Conservation (phyloP, 2,888 invertebrate species). For the Danaus chrysippus region DNA sequence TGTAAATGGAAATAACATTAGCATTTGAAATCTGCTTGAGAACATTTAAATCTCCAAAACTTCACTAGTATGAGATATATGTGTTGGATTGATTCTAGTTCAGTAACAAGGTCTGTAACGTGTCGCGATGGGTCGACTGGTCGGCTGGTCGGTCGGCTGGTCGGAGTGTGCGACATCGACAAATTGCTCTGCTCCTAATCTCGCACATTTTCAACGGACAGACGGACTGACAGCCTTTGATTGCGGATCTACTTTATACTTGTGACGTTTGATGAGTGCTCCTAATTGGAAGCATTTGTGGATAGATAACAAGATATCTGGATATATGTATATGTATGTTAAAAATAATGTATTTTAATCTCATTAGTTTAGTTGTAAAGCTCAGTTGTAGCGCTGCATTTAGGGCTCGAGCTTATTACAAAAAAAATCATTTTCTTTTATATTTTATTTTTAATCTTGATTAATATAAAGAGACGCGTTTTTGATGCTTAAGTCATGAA, state of each 20-base stretch:
- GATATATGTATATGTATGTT: background rate
- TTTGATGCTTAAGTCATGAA: too few relatives aligned
- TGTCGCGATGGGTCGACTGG: slow-evolving; percentile 3
- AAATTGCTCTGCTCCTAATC: slow-evolving; percentile 23
- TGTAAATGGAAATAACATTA: too few relatives aligned
- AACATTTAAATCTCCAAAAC: background rate
- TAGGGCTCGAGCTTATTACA: too few relatives aligned
- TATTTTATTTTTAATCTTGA: too few relatives aligned
- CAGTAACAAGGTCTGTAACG: background rate
- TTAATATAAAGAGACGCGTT: too few relatives aligned
- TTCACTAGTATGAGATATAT: background rate
- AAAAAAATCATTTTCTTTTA: too few relatives aligned
- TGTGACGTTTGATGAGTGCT: background rate
- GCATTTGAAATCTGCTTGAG: too few relatives aligned
- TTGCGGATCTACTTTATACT: slow-evolving; percentile 9
- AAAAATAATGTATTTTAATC: too few relatives aligned
- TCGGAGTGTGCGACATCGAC: slow-evolving; percentile 17
- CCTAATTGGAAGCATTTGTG: background rate
- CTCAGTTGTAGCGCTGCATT: too few relatives aligned
- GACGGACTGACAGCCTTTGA: slow-evolving; percentile 15
- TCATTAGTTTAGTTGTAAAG: too few relatives aligned
- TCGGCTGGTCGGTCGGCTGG: slow-evolving; percentile 13
- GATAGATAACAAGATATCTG: background rate
- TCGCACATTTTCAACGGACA: slow-evolving; percentile 19
- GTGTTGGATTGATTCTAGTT: background rate